Conservation (phyloP, 2,113 vertebrate species). For the Apodemus sylvaticus region DNA sequence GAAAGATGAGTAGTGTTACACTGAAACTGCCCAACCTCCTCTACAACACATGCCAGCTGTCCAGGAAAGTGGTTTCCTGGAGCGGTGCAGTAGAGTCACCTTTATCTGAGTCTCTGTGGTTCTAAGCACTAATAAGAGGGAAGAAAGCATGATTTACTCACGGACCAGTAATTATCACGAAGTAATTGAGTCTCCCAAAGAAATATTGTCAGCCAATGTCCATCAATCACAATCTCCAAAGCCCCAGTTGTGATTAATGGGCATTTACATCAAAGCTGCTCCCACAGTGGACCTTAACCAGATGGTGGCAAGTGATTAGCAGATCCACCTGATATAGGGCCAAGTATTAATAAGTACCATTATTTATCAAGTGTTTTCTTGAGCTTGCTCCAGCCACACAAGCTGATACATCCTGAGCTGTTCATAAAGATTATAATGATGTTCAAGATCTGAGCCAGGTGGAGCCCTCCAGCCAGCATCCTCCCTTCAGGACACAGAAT, state of each 20-base stretch:
- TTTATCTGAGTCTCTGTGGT: neutral
- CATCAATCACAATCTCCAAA: neutral
- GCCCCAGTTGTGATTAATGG: slow-evolving; percentile 33
- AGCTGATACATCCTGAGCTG: neutral
- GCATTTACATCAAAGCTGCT: neutral
- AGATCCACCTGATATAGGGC: neutral
- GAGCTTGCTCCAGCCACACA: slow-evolving; percentile 3
- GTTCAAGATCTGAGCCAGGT: neutral
- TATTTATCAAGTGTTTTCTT: neutral
- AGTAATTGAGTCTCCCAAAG: slow-evolving; percentile 50
- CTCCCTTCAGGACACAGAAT: neutral
- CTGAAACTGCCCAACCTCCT: neutral
- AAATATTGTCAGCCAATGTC: slow-evolving; percentile 37
- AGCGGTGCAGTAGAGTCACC: slow-evolving; percentile 1
- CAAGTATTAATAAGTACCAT: neutral
- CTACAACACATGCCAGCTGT: neutral
- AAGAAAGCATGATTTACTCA: neutral
- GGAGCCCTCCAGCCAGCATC: neutral
- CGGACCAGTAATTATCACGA: slow-evolving; percentile 42
- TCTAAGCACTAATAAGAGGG: slow-evolving; percentile 25
- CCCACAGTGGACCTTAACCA: neutral
- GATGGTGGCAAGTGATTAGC: slow-evolving; percentile 34
- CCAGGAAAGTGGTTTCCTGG: neutral
- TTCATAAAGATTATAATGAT: neutral
- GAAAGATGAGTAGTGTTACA: neutral